phyloP scores from a whole-genome alignment of 2,888 invertebrate genomes.

The Bellardia bayeri region DNA sequence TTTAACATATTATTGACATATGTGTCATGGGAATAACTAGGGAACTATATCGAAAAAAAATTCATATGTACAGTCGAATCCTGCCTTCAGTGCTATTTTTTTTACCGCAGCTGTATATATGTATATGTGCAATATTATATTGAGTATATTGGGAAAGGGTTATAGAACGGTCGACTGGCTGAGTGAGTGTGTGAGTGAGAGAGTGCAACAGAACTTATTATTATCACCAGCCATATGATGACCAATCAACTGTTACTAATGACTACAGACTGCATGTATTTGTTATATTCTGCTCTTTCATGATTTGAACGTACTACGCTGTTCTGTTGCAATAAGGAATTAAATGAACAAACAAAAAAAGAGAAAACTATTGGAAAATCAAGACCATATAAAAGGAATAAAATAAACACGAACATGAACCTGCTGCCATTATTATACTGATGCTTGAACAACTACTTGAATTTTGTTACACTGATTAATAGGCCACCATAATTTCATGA shows the following conservation, averaged over 20 bases:
- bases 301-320: not conserved
- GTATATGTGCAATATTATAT: too few species aligned
- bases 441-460: not conserved
- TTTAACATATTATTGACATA: too few species aligned
- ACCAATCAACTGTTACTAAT: slow-evolving; percentile 53
- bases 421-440: not conserved
- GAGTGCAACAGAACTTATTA: slow-evolving; percentile 12
- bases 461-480: slow-evolving; percentile 45
- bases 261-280: not conserved
- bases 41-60: too few species aligned
- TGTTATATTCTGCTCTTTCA: not conserved
- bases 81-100: too few species aligned
- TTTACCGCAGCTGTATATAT: too few species aligned
- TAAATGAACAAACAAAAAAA: not conserved
- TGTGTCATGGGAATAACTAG: too few species aligned
- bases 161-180: not conserved
- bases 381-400: not conserved
- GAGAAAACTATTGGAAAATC: not conserved
- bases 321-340: not conserved
- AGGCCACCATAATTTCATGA: slow-evolving; percentile 43
- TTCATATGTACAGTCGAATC: too few species aligned
- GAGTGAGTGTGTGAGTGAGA: not conserved
- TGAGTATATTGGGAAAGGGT: too few species aligned
- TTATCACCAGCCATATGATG: slow-evolving; percentile 27
- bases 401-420: not conserved